Base-by-base conservation (phyloP, 2,888 invertebrate genomes). In the Apamea crenata region DNA sequence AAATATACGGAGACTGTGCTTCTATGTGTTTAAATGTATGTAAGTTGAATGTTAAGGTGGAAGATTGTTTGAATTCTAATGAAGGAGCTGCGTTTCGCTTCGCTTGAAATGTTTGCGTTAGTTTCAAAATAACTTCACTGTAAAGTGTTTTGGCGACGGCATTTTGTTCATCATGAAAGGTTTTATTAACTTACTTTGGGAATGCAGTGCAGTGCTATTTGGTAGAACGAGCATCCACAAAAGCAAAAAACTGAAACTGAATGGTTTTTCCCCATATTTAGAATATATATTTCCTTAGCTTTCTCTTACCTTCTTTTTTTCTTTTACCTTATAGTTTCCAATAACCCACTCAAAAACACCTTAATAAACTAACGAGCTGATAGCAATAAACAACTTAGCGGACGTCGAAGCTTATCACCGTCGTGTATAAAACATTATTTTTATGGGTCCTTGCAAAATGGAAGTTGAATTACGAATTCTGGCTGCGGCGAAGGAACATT, bases 391-490 rank as follows among this genome's bases (percentile, higher is more conserved):
- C 85, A 78, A 82, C 70, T 82, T 74, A 81, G 32, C 53, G 53
- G 73, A 81, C 83, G 69, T 63, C 81, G 65, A 90, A 80, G 77
- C 85, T 87, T 90, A 91, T 90, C 86, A 84, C 77, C 72, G 78
- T 80, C 81, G 84, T 86, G 73, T 88, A 86, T 82, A 88, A 86
- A 84, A 86, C 87, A 89, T 90, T 86, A 89, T 84, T 91, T 90
- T 89, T 90, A 91, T 88, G 87, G 84, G 85, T 77, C 87, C 85
- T 81, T 83, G 85, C 81, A 87, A 91, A 90, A 90, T 88, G 87
- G 83, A 91, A 90, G 88, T 90, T 91, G 87, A 91, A 91, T 92
- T 90, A 91, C 89, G 91, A 90, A 93, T 91, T 92, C 93, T 89
- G 84, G 86, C 87, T 84, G 88, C 91, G 89, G 90, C 81, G 88